These are phyloP conservation scores for Pristionchus fissidentatus DNA, from an alignment of 2,888 invertebrate species.

Conservation along the genomic window DNA sequence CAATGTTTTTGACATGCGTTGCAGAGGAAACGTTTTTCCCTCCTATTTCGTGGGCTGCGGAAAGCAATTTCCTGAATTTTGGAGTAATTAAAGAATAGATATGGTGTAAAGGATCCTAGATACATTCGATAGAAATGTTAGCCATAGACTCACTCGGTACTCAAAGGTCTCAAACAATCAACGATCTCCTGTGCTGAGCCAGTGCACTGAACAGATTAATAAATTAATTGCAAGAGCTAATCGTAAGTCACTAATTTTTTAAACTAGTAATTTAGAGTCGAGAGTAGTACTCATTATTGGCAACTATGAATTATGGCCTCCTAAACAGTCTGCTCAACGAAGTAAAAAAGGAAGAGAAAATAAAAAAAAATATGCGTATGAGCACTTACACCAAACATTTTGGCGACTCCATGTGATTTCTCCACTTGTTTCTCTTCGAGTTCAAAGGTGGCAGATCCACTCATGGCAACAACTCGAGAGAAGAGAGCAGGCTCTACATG, in stretches of 20 bases:
- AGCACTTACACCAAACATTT: constrained; percentile 4
- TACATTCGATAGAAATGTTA: not conserved
- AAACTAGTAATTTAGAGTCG: too few species aligned
- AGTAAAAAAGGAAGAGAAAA: too few species aligned
- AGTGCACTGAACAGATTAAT: too few species aligned
- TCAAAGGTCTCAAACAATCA: not conserved
- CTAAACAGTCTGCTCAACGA: too few species aligned
- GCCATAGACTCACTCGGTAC: not conserved
- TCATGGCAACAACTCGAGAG: constrained; percentile 14
- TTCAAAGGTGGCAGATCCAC: not conserved
- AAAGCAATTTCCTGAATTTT: not conserved
- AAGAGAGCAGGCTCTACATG: constrained; percentile 21
- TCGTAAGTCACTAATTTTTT: too few species aligned
- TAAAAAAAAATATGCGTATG: too few species aligned
- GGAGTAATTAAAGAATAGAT: not conserved
- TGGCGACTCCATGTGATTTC: not conserved
- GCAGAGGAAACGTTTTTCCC: not conserved
- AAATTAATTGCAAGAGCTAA: too few species aligned
- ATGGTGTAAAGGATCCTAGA: not conserved
- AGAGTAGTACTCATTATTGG: too few species aligned
- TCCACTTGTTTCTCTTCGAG: constrained; percentile 15
- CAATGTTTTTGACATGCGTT: not conserved
- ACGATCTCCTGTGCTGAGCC: constrained; percentile 4
- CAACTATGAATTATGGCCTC: too few species aligned
- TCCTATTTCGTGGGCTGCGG: not conserved